These are phyloP conservation scores for Perdita meconis DNA, from an alignment of 2,888 invertebrate species.

Conservation along the genomic window DNA sequence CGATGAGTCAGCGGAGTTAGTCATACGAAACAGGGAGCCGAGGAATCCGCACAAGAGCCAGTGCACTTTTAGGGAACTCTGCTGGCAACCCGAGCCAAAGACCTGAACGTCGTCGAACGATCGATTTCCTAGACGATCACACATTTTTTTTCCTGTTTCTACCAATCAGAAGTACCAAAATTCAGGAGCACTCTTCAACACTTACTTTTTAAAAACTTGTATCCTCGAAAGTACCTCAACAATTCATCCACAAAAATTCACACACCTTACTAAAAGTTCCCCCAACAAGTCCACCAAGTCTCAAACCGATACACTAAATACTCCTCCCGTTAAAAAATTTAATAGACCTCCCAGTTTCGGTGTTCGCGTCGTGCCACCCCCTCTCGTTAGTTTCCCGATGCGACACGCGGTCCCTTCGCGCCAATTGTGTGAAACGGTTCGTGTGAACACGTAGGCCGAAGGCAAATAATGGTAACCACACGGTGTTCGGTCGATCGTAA, in stretches of 20 bases:
- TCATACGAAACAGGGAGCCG: constrained; percentile 79
- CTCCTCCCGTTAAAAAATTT: too few species aligned
- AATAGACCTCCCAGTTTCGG: too few species aligned
- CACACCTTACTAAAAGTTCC: too few species aligned
- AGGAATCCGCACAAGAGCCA: constrained; percentile 81
- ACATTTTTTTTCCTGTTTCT: too few species aligned
- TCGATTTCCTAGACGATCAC: constrained; percentile 63
- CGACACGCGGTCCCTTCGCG: neutral
- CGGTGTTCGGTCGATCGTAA: constrained; percentile 46
- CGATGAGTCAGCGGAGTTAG: constrained; percentile 75
- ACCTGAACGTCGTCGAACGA: constrained; percentile 45
- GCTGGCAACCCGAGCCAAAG: constrained; percentile 64
- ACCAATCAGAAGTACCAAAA: too few species aligned
- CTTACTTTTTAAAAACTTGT: too few species aligned
- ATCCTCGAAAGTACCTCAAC: too few species aligned
- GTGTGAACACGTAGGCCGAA: constrained; percentile 38
- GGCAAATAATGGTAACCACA: constrained; percentile 56
- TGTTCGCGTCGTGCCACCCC: too few species aligned
- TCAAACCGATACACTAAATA: too few species aligned
- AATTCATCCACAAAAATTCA: too few species aligned
- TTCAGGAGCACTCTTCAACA: too few species aligned
- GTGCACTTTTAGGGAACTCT: constrained; percentile 81
- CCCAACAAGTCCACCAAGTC: too few species aligned
- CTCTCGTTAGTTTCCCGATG: neutral
- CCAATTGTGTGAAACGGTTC: constrained; percentile 18